Evolutionary conservation across 2,888 invertebrate genomes (phyloP), one percentile per base, ranked within the genome.

Genomic region (Acleris cristana): DNA sequence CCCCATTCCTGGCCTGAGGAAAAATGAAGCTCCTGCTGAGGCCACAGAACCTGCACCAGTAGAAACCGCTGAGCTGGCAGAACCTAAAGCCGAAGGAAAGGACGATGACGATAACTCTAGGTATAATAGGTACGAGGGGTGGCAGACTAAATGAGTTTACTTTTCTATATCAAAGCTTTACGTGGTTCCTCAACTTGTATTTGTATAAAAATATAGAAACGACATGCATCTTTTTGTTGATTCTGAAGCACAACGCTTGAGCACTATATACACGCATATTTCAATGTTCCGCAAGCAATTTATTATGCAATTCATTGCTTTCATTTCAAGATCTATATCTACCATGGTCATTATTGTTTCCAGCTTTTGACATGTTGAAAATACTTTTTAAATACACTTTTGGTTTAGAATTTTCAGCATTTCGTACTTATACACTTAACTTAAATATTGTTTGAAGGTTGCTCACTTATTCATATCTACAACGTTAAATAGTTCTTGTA

Each of bases 51-150:
- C 90, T 2, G 87, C 85, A 18, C 88, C 92, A 48, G 78, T 77
- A n/a, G 88, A 92, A 71, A 85, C 87, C n/a, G 78, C 80, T 4
- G 94, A 93, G 74, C 83, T 86, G 10, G 83, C 85, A 0, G 88
- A 90, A 60, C 78, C 84, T 51, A 90, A 87, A 73, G 80, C 85
- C 0, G 92, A 92, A 73, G 86, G 81, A 55, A 95, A 95, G 87
- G 97, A 97, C 80, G 97, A 97, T 89, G 97, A 97, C 88, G 97
- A 97, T 93, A 96, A 97, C 93, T 96, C 96, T 91, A 96, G 96
- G 96, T 96, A 95, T 93, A 95, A 93, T 94, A 95, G 95, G 95
- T 95, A 95, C 93, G 95, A 82, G 92, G 95, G 95, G 94, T 84
- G 83, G 90, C 93, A 83, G 90, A 90, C 82, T 75, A 80, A 92